Base-by-base conservation (phyloP, 30 jellyfish, hydroid and myxozoan species). In the Catostylus mosaicus region DNA sequence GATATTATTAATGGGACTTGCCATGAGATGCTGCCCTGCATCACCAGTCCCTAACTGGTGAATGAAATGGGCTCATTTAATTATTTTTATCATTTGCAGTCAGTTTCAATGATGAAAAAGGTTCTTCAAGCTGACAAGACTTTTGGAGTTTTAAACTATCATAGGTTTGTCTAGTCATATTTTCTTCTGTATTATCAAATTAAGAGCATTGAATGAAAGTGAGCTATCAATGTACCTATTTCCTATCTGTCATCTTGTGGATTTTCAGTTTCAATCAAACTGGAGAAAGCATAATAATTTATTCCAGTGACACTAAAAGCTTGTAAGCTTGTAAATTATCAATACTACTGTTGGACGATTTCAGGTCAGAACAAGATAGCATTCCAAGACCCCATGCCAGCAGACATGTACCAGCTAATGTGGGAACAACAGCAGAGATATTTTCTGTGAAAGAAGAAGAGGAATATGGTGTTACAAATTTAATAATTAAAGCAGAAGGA, bases 41-140 rank as follows among this genome's bases (percentile, higher is more conserved):
- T n/a, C n/a, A n/a, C n/a, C n/a, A n/a, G n/a, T n/a, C n/a, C n/a
- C n/a, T n/a, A n/a, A n/a, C n/a, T n/a, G n/a, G n/a, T n/a, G n/a
- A n/a, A n/a, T n/a, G n/a, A n/a, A n/a, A n/a, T n/a, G n/a, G n/a
- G n/a, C n/a, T n/a, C n/a, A n/a, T n/a, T n/a, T n/a, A n/a, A 40
- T 14, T n/a, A 20, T 20, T 52, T 7, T 52, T n/a, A 10, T 52
- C 23, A 6, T 23, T 27, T 1, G 3, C 52, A 91, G 98, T 77
- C 93, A 29, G 90, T 86, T 10, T 66, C 90, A 22, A 93, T 93
- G 98, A 82, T 93, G 97, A 81, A 73, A 26, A 87, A 63, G 67
- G 97, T 93, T 36, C 81, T 93, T 12, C 93, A 95, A 46, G 97
- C 98, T 31, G 98, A 93, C 68, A 93, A 84, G 72, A 93, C 98